Evolutionary conservation across 1,140 invertebrate genomes (phyloP).

Genomic region (Trichogramma pretiosum): DNA sequence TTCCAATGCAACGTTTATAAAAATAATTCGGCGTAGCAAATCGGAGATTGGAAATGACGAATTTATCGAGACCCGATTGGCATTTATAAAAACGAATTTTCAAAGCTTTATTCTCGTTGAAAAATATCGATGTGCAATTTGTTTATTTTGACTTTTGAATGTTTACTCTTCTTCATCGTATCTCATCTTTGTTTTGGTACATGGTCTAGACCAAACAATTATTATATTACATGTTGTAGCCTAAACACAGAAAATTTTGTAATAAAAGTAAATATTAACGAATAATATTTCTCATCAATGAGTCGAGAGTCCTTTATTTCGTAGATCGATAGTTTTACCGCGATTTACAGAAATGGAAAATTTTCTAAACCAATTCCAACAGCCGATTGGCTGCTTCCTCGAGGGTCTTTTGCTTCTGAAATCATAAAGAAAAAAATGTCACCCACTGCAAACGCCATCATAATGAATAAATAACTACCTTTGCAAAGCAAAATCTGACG

Average conservation of each 20-base stretch:
- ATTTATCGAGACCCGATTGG: too few species aligned
- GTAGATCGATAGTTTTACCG: too few species aligned
- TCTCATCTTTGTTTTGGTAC: slow-evolving; percentile 37
- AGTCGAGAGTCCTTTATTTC: too few species aligned
- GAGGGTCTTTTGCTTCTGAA: slow-evolving; percentile 3
- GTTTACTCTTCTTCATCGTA: too few species aligned
- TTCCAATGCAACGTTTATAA: too few species aligned
- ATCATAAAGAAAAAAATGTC: too few species aligned
- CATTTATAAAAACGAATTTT: slow-evolving; percentile 25
- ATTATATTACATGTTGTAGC: slow-evolving; percentile 48
- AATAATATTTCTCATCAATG: slow-evolving; percentile 26
- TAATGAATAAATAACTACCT: too few species aligned
- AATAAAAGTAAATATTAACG: slow-evolving; percentile 45
- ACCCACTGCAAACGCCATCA: too few species aligned
- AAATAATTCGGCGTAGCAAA: too few species aligned
- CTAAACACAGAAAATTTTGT: slow-evolving; percentile 45
- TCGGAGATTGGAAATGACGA: too few species aligned
- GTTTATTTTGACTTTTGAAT: slow-evolving; percentile 21
- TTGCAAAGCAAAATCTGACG: too few species aligned
- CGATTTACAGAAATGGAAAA: too few species aligned
- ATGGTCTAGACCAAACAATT: slow-evolving; percentile 46
- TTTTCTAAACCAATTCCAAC: slow-evolving; percentile 3
- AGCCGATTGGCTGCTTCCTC: not conserved
- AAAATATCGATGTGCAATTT: slow-evolving; percentile 38
- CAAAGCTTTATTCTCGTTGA: slow-evolving; percentile 26